Evolutionary conservation across 2,113 vertebrate genomes (phyloP).

Genomic region (Aegotheles bennettii): DNA sequence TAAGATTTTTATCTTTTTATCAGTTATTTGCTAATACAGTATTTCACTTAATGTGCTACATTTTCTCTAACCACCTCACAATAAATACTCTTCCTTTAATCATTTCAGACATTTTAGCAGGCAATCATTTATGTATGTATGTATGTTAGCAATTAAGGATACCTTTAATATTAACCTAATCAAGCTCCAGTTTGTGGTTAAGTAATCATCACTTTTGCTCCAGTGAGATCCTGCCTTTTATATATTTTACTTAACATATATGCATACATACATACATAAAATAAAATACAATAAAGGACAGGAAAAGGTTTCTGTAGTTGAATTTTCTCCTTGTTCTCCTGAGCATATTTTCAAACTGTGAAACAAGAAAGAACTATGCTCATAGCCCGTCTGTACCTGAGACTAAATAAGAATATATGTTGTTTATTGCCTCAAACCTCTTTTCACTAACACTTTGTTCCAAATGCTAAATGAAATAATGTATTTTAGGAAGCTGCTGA

Average conservation of each 20-base stretch:
- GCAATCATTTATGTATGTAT: slow-evolving; percentile 17
- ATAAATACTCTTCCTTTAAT: slow-evolving; percentile 12
- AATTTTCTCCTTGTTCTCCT: neutral
- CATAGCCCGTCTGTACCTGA: neutral
- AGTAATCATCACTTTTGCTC: slow-evolving; percentile 32
- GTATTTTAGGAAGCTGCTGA: neutral
- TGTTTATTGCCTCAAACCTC: neutral
- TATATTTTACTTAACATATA: neutral
- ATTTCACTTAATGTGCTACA: neutral
- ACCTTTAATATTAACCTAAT: slow-evolving; percentile 55
- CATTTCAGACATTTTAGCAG: slow-evolving; percentile 28
- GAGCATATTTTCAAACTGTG: neutral
- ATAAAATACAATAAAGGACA: neutral
- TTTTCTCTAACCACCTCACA: neutral
- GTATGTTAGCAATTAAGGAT: slow-evolving; percentile 34
- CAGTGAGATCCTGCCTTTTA: neutral
- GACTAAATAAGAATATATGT: neutral
- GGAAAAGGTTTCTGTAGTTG: neutral
- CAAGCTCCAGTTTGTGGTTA: slow-evolving; percentile 18
- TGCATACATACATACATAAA: neutral
- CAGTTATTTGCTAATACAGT: neutral
- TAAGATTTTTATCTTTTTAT: neutral
- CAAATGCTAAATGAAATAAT: neutral
- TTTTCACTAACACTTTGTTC: neutral
- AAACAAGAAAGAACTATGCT: neutral